Evolutionary conservation across 2,888 invertebrate genomes (phyloP), one percentile per base, ranked within the genome.

Genomic region (Tinea trinotella): DNA sequence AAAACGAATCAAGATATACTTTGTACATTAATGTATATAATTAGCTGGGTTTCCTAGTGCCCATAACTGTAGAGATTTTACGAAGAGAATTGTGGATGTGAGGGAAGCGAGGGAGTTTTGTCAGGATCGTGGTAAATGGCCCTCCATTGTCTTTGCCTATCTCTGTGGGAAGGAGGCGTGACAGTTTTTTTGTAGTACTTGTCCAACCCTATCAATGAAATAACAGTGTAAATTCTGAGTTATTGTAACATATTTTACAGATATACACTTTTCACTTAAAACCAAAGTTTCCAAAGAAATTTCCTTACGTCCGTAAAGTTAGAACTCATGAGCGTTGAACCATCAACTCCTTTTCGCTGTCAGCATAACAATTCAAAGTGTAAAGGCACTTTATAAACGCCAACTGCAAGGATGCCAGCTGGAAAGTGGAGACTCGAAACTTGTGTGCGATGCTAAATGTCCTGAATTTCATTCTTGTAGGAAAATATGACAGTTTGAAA

Each of bases 301-400:
- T 40, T 40, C n/a, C 40, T 40, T 40, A 15, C 13, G 40, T 40
- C 40, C 15, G 15, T 40, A 40, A 40, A 40, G 40, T 40, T 40
- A 2, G 13, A 40, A 40, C 18, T 46, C 46, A 46, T 46, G 18
- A 15, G 46, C 46, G 46, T 46, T 46, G 19, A 46, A 19, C 46
- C 46, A 19, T 46, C 46, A 46, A 17, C n/a, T 46, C 17, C 46
- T 19, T 46, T 46, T 19, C 46, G 46, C 46, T 46, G 46, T 46
- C 46, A 46, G 46, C 46, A 46, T 46, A 46, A 46, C 46, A 46
- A 40, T 40, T 40, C 30, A 30, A 40, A 40, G 40, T 3, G 46
- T 40, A 46, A 46, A 46, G 19, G 18, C 46, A 46, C 46, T 46
- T 46, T 46, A 46, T 46, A 46, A 46, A 17, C 46, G 46, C 17